A percentile compares a stretch with the other conserved stretches of the same genome.
phyloP scores from a whole-genome alignment of 1,140 invertebrate species.

The Cydia fagiglandana region DNA sequence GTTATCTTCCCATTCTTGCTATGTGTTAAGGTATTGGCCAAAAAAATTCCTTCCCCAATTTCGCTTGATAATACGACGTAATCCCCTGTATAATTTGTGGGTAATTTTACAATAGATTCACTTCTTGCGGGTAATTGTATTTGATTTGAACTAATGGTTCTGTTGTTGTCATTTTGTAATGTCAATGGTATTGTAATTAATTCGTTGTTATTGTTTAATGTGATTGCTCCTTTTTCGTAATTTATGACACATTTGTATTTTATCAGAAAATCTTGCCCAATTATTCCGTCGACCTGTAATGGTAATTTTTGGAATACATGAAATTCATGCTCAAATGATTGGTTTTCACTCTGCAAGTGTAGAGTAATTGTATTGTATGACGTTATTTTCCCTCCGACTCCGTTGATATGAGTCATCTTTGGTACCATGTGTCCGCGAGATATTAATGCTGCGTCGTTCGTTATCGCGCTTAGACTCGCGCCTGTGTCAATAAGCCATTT shows the following conservation, averaged over 20 bases:
- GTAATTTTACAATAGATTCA: conserved; percentile 39
- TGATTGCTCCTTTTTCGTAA: background rate
- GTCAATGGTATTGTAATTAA: background rate
- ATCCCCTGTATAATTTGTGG: conserved; percentile 23
- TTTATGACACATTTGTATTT: conserved; percentile 13
- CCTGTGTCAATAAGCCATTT: background rate
- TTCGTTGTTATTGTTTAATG: background rate
- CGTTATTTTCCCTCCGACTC: background rate
- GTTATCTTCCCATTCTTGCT: background rate
- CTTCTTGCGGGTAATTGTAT: conserved; percentile 22
- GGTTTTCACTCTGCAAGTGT: background rate
- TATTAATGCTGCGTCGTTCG: background rate
- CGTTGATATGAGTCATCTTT: background rate
- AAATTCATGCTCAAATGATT: conserved; percentile 37
- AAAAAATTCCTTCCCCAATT: background rate
- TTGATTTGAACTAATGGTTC: background rate
- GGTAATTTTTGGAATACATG: conserved; percentile 42
- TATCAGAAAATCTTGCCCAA: conserved; percentile 44
- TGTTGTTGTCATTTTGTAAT: background rate
- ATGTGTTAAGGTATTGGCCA: background rate
- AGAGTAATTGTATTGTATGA: background rate
- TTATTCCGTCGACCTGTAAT: conserved; percentile 38
- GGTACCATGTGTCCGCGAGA: background rate
- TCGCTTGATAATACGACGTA: background rate
- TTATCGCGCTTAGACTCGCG: background rate